These are phyloP conservation scores for Anguilla pacifica DNA, from an alignment of 2,797 vertebrate species.

Conservation along the genomic window DNA sequence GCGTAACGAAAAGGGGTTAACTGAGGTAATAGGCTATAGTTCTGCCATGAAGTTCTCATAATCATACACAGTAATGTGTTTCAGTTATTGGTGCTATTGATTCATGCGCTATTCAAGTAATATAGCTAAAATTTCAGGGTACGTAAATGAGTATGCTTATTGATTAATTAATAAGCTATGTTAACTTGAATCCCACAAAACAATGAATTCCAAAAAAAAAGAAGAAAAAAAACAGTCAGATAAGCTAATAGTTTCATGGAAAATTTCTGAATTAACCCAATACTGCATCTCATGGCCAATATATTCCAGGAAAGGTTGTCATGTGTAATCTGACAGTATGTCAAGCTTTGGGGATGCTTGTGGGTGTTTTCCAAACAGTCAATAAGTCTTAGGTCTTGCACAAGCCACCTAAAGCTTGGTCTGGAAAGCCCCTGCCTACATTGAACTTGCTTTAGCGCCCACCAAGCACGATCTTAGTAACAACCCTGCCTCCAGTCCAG, in stretches of 20 bases:
- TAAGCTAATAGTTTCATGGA: no score
- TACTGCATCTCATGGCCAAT: no score
- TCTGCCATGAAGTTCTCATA: not conserved
- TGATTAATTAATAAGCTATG: no score
- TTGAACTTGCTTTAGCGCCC: not conserved
- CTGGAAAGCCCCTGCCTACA: not conserved
- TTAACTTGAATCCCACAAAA: no score
- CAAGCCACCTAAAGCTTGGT: not conserved
- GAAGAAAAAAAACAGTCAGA: no score
- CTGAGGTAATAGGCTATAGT: not conserved
- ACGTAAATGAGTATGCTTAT: no score
- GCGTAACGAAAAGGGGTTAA: not conserved
- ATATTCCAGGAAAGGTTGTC: no score
- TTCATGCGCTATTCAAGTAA: no score
- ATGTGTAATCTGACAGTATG: not conserved
- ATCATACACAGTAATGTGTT: not conserved
- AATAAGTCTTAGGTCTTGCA: not conserved
- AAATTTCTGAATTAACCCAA: no score
- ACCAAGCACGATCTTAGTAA: not conserved
- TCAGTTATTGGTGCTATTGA: no score
- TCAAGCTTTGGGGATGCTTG: not conserved
- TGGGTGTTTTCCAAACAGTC: not conserved
- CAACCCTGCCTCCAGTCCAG: not conserved
- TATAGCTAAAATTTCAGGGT: no score
- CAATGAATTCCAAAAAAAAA: no score